A percentile compares a stretch with the other conserved stretches of the same genome.
Evolutionary conservation across 2,113 vertebrate genomes (phyloP).

Genomic region (Actenoides hombroni): DNA sequence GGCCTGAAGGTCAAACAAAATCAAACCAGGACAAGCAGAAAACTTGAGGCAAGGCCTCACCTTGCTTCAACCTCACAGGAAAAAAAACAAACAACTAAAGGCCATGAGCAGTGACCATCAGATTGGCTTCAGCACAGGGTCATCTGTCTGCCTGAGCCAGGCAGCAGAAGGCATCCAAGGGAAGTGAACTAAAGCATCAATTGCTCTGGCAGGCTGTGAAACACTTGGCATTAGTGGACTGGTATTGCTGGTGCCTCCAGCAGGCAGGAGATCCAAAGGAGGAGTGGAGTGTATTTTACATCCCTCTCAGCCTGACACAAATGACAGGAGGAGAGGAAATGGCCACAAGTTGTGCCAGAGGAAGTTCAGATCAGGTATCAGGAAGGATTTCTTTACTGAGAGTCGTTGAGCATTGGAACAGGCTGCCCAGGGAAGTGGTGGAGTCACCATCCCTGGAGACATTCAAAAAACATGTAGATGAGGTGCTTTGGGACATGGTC

Average conservation of each 20-base stretch:
- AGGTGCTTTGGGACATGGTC: too few species aligned
- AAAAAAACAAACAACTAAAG: not conserved
- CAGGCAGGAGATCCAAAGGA: not conserved
- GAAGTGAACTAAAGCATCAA: not conserved
- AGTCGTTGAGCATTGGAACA: too few species aligned
- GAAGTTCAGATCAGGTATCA: too few species aligned
- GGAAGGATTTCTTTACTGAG: too few species aligned
- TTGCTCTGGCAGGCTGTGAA: not conserved
- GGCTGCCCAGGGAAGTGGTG: too few species aligned
- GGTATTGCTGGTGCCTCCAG: not conserved
- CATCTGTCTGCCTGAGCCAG: not conserved
- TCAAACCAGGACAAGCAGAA: not conserved
- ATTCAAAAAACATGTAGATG: too few species aligned
- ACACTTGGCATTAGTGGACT: not conserved
- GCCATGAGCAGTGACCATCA: not conserved
- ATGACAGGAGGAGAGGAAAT: too few species aligned
- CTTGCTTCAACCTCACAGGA: not conserved
- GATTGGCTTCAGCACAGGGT: not conserved
- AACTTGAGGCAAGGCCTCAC: not conserved
- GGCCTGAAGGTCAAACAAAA: not conserved
- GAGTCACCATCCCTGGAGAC: too few species aligned
- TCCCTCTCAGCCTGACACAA: not conserved
- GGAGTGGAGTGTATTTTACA: not conserved
- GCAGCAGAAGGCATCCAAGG: not conserved
- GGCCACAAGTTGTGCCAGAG: too few species aligned